Evolutionary conservation across 2,797 vertebrate species (phyloP).

Genomic region (Pithecia hirsuta): DNA sequence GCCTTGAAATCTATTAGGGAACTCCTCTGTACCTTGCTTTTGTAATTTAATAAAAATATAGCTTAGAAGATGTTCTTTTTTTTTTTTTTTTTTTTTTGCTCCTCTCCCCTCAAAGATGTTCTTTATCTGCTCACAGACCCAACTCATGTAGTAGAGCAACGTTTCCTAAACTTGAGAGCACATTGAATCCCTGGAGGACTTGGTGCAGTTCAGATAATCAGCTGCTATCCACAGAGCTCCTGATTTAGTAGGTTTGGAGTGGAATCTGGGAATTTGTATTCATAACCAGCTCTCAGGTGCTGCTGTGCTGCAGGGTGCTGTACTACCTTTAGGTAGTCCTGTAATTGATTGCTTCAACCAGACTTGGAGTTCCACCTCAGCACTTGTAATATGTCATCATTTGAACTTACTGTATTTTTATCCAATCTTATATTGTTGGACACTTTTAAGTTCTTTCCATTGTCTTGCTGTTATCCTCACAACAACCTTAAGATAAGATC

Average conservation of each 20-base stretch:
- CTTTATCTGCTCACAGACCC: not conserved
- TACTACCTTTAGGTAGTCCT: not conserved
- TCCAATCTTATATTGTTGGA: not conserved
- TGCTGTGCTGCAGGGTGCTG: not conserved
- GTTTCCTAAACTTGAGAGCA: not conserved
- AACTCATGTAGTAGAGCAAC: not conserved
- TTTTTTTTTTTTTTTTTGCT: not conserved
- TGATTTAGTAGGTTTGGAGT: not conserved
- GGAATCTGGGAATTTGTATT: not conserved
- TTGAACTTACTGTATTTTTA: not conserved
- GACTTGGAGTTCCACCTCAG: not conserved
- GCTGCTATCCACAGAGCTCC: not conserved
- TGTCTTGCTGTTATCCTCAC: not conserved
- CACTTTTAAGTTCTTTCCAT: not conserved
- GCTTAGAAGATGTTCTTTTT: not conserved
- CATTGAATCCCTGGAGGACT: not conserved
- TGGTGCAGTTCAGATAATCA: not conserved
- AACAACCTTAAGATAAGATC: not conserved
- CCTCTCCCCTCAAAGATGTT: not conserved
- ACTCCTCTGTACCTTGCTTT: not conserved
- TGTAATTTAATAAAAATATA: not conserved
- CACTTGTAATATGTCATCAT: not conserved
- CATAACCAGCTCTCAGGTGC: not conserved
- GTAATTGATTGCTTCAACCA: not conserved
- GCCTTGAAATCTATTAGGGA: not conserved